Percentiles rank a stretch among this genome's conserved stretches.
phyloP scores from a whole-genome alignment of 2,888 invertebrate species.

The Coremacera marginata region DNA sequence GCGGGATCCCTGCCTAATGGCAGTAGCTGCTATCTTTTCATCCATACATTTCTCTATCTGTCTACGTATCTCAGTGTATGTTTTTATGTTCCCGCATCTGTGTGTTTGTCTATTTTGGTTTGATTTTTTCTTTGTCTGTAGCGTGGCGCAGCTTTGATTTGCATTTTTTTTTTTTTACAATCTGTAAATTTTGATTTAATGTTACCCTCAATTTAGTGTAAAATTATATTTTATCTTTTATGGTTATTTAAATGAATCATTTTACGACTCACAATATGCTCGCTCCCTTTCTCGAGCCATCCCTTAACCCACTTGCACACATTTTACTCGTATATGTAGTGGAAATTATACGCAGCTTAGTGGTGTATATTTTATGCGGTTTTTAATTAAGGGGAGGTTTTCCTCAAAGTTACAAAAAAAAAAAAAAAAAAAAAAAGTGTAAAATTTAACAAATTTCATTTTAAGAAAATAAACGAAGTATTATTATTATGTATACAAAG shows the following conservation, averaged over 20 bases:
- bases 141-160: conserved; percentile 16
- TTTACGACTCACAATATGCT: neutral
- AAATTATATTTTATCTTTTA: conserved; percentile 31
- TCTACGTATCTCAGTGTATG: neutral
- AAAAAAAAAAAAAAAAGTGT: neutral
- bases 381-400: too few relatives aligned
- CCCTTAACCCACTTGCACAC: too few relatives aligned
- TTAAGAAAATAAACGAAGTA: too few relatives aligned
- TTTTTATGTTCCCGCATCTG: neutral
- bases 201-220: conserved; percentile 33
- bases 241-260: conserved; percentile 30
- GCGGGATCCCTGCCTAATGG: conserved; percentile 22
- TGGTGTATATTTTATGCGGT: too few relatives aligned
- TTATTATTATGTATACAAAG: too few relatives aligned
- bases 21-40: too few relatives aligned
- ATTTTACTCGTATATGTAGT: too few relatives aligned
- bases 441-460: too few relatives aligned
- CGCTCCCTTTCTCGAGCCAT: neutral
- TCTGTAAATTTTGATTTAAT: conserved; percentile 38
- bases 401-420: too few relatives aligned
- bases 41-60: neutral
- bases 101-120: neutral
- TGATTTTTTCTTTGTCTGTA: neutral
- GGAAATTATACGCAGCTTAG: too few relatives aligned
- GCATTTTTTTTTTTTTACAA: conserved; percentile 31